Evolutionary conservation across 2,888 invertebrate species (phyloP), one percentile per base, ranked within the genome.

Genomic region (Sceliomorpha sp.): DNA sequence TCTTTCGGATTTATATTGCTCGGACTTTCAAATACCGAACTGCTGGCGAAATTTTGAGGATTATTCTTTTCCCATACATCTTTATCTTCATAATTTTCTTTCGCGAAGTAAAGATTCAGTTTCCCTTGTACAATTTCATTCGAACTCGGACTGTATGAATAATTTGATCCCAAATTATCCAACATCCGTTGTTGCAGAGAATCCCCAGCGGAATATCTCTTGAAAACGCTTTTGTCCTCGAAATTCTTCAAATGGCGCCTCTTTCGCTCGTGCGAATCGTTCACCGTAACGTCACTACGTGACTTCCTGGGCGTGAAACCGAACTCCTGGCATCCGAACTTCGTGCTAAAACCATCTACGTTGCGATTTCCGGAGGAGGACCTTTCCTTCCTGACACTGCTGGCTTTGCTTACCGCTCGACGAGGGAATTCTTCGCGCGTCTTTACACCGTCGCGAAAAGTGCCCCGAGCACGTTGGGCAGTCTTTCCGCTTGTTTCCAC

Each of bases 391-490:
- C 36, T 45, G 2, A 44, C 2, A 7, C 10, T 44, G 3, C 31
- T 13, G 0, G 29, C 1, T 1, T 45, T 47, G 3, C 29, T 20
- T 0, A 14, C 13, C 4, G 15, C 1, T 37, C 6, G 17, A 8
- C 34, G 5, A 9, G 77, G 77, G 27, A 81, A 85, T 32, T 81
- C 78, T 26, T 85, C 77, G 70, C 79, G 66, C 1, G 71, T 55
- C 36, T 64, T 77, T 6, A 85, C 64, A 20, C 82, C 82, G 1
- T 82, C 78, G 0, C 77, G 77, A 27, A 85, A 85, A 2, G 85
- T 79, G 4, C 86, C 86, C 12, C 83, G 78, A 4, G 85, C 85
- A 17, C 81, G 71, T 39, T 87, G 87, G 0, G 87, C 87, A 0
- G 80, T 83, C 44, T 79, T 73, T 1, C 82, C 84, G 5, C 72